Percentiles rank a stretch among this genome's conserved stretches.
These are phyloP conservation scores for Chironomus tepperi DNA, from an alignment of 1,140 invertebrate species.

Conservation along the genomic window DNA sequence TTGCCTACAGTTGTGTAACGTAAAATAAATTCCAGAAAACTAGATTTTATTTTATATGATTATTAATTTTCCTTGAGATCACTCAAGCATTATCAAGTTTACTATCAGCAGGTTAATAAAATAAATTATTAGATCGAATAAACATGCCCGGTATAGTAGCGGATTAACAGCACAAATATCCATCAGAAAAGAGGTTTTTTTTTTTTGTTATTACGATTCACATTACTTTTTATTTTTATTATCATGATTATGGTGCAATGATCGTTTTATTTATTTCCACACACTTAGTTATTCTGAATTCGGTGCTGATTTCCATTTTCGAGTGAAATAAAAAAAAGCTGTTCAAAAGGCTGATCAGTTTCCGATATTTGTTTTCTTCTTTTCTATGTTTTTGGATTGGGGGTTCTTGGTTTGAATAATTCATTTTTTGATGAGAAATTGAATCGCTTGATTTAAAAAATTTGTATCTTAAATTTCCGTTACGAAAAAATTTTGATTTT, in stretches of 20 bases:
- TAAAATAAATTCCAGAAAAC: too few relatives aligned
- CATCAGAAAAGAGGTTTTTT: too few relatives aligned
- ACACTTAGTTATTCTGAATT: not conserved
- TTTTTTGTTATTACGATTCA: too few relatives aligned
- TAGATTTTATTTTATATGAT: too few relatives aligned
- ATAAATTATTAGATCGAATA: not conserved
- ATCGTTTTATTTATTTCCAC: not conserved
- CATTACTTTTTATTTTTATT: not conserved
- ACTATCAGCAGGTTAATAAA: not conserved
- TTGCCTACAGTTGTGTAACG: too few relatives aligned
- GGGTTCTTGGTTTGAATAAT: too few relatives aligned
- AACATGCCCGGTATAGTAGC: not conserved
- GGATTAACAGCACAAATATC: not conserved
- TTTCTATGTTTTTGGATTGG: too few relatives aligned
- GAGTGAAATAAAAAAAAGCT: not conserved
- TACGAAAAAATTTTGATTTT: too few relatives aligned
- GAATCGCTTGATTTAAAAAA: too few relatives aligned
- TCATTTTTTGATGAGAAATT: too few relatives aligned
- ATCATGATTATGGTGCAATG: not conserved
- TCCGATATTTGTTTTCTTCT: not conserved
- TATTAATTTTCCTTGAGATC: too few relatives aligned
- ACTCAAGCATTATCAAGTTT: not conserved
- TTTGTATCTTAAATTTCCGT: too few relatives aligned
- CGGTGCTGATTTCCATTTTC: not conserved
- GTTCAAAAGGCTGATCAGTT: not conserved